Conservation (phyloP, 2,888 invertebrate species). For the Drosophila mercatorum region DNA sequence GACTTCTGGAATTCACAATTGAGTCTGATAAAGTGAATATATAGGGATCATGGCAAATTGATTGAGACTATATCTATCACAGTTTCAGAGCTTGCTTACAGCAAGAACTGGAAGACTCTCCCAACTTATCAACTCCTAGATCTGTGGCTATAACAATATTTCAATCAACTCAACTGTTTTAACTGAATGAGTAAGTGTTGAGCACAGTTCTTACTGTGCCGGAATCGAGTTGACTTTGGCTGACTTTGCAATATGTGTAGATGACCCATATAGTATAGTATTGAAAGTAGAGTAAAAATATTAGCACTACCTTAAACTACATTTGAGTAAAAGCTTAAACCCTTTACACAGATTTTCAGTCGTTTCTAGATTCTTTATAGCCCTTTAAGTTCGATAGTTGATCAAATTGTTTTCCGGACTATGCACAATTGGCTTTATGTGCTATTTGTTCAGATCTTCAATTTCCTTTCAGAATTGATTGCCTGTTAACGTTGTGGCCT, state of each 20-base stretch:
- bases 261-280: not conserved
- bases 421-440: not conserved
- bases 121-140: no score
- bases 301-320: no score
- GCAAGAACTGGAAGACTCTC: no score
- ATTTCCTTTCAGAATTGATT: conserved; percentile 16
- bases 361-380: no score
- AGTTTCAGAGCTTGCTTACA: no score
- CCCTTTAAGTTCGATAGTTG: not conserved
- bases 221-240: not conserved
- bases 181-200: not conserved
- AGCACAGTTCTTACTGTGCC: not conserved
- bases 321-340: no score
- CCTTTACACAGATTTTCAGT: no score
- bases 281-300: not conserved
- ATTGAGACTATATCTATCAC: no score
- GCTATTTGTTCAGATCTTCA: not conserved
- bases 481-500: conserved; percentile 9
- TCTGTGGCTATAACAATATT: not conserved
- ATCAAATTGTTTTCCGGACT: not conserved
- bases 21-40: no score
- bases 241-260: not conserved
- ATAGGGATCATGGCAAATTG: no score
- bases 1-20: no score
- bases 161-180: not conserved